Percentiles rank a stretch among this genome's conserved stretches.
Conservation (phyloP, 1,140 invertebrate genomes). For the Trachymyrmex septentrionalis region DNA sequence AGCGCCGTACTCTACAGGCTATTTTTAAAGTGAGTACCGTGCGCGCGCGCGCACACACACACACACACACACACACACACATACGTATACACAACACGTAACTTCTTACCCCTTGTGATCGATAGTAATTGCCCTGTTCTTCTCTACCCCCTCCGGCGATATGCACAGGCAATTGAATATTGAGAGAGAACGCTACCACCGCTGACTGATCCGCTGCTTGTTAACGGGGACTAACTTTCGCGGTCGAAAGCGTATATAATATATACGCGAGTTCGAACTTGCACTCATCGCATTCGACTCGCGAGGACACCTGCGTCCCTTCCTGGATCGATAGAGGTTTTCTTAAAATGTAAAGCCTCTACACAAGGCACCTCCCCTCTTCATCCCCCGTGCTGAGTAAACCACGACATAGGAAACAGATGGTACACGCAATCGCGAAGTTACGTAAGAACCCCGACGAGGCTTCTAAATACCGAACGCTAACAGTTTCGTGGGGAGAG, state of each 20-base stretch:
- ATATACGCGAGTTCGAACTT: slow-evolving; percentile 21
- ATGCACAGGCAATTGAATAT: slow-evolving; percentile 50
- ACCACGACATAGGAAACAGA: background rate
- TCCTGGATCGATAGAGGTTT: background rate
- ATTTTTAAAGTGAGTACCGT: slow-evolving; percentile 95
- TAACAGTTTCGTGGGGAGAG: background rate
- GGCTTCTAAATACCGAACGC: background rate
- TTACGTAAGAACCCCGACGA: background rate
- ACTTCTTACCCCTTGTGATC: slow-evolving; percentile 72
- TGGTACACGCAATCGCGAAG: slow-evolving; percentile 29
- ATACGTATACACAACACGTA: slow-evolving; percentile 35
- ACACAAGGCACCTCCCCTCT: background rate
- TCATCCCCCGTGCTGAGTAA: background rate
- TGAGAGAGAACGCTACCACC: slow-evolving; percentile 40
- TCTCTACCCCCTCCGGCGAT: slow-evolving; percentile 24
- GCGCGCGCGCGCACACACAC: background rate
- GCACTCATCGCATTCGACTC: slow-evolving; percentile 19
- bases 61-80: background rate
- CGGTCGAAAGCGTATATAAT: slow-evolving; percentile 33
- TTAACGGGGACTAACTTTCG: slow-evolving; percentile 54
- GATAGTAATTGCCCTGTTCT: slow-evolving; percentile 60
- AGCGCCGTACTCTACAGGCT: slow-evolving; percentile 99
- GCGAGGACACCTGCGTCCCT: slow-evolving; percentile 3
- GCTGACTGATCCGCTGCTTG: slow-evolving; percentile 44
- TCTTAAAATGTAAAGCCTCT: slow-evolving; percentile 14